Evolutionary conservation across 2,888 invertebrate genomes (phyloP), one percentile per base, ranked within the genome.

Genomic region (Drosophila nr. perissopoda): DNA sequence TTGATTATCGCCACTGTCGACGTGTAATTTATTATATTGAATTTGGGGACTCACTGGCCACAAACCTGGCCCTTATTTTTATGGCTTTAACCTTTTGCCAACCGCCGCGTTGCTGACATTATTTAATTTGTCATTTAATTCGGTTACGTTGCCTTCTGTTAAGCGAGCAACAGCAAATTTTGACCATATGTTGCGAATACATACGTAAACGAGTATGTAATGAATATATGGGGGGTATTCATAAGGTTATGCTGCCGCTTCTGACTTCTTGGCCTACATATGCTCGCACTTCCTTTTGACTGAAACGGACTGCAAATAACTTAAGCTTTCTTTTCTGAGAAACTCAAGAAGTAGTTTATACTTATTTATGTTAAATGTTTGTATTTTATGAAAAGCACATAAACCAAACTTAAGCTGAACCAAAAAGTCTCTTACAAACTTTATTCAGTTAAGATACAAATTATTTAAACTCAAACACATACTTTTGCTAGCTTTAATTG

Each of bases 111-210:
- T 73, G 87, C 82, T 80, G 85, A 83, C 85, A 86, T 89, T 85
- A 85, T 90, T 90, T 87, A 90, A 87, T 90, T 90, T 87, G 90
- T 89, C 88, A 89, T 87, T 87, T 90, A 87, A 89, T 75, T 85
- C 75, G 69, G 45, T 65, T 79, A 51, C 38, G 59, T n/a, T 65
- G 74, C 74, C 78, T 74, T 62, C 71, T 73, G 70, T 66, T 49
- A 57, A 62, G 58, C 57, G 33, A 59, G 45, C 33, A 33, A 57
- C 60, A 45, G 31, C 57, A 29, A 57, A 31, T 34, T 60, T 45
- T 49, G 18, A 13, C 72, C 78, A 81, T 81, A 72, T 78, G 78
- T 58, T 71, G 78, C 65, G 42, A 57, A 78, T 62, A 76, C 52
- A 40, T 34, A 56, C 59, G 64, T 65, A 59, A 78, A 76, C 68